Percentiles rank a stretch among this genome's conserved stretches.
These are phyloP conservation scores for Stenopsyche tienmushanensis DNA, from an alignment of 1,140 invertebrate genomes.

Conservation along the genomic window DNA sequence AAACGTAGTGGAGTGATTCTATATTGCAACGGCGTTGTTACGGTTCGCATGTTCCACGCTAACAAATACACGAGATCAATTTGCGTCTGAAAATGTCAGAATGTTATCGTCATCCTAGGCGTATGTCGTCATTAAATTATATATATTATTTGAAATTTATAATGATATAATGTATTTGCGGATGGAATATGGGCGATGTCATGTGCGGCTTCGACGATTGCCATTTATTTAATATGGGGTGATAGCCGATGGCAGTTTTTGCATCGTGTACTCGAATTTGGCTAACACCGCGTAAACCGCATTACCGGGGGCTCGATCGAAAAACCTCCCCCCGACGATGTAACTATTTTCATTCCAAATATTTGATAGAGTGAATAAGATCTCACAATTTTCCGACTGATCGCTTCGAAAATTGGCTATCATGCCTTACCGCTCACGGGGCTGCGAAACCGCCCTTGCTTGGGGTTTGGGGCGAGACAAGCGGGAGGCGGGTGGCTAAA, in stretches of 20 bases:
- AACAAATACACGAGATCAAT: no score
- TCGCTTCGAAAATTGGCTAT: slow-evolving; percentile 36
- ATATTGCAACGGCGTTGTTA: no score
- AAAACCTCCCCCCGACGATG: not conserved
- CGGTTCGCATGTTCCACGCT: no score
- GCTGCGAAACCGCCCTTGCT: not conserved
- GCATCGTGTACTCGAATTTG: slow-evolving; percentile 7
- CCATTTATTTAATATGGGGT: slow-evolving; percentile 7
- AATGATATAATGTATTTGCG: no score
- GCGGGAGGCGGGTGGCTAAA: slow-evolving; percentile 1
- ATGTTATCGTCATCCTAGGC: no score
- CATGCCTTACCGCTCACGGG: slow-evolving; percentile 7
- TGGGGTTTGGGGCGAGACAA: no score
- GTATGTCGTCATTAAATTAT: no score
- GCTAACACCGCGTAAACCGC: slow-evolving; percentile 20
- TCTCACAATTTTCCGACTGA: slow-evolving; percentile 36
- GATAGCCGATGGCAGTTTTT: slow-evolving; percentile 6
- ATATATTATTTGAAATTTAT: no score
- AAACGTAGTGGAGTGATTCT: no score
- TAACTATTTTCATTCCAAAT: slow-evolving; percentile 37
- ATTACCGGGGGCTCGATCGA: slow-evolving; percentile 14
- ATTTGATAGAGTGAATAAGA: slow-evolving; percentile 36
- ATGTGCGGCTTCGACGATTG: not conserved
- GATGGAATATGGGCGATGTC: no score
- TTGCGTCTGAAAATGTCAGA: no score